phyloP scores from a whole-genome alignment of 2,888 invertebrate genomes.

The Tortrix viridana region DNA sequence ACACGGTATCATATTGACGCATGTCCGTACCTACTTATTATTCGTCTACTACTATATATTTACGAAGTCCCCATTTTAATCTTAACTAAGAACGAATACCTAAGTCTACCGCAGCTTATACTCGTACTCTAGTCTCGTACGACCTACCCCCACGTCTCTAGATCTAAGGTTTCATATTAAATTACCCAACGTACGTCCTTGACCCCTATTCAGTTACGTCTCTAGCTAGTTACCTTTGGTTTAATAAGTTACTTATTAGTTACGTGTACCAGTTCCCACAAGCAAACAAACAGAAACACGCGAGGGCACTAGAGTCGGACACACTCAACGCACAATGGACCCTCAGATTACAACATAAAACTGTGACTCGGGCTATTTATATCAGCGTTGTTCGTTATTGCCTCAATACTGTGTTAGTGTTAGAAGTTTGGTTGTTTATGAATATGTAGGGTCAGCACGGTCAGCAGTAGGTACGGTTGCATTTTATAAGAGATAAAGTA shows the following conservation, averaged over 20 bases:
- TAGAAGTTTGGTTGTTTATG: constrained; percentile 5
- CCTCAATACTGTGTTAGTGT: not conserved
- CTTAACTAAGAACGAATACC: too few species aligned
- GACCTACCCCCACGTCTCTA: constrained; percentile 19
- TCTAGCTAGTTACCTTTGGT: constrained; percentile 35
- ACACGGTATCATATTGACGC: too few species aligned
- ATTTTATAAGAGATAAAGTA: too few species aligned
- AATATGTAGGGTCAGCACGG: not conserved
- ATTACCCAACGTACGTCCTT: constrained; percentile 30
- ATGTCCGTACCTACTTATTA: not conserved
- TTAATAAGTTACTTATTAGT: constrained; percentile 37
- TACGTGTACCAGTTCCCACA: constrained; percentile 61
- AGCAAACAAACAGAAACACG: constrained; percentile 41
- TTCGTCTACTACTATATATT: too few species aligned
- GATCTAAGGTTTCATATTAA: constrained; percentile 14
- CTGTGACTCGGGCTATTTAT: constrained; percentile 35
- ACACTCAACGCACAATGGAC: constrained; percentile 55
- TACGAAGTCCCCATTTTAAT: too few species aligned
- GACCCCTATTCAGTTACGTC: constrained; percentile 32
- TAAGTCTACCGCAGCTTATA: not conserved
- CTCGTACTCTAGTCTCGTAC: constrained; percentile 9
- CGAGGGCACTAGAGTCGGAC: constrained; percentile 59
- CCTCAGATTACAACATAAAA: constrained; percentile 50
- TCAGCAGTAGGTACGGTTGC: too few species aligned
- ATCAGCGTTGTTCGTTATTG: constrained; percentile 15